phyloP scores from a whole-genome alignment of 1,140 invertebrate species.

The Hirudo medicinalis region DNA sequence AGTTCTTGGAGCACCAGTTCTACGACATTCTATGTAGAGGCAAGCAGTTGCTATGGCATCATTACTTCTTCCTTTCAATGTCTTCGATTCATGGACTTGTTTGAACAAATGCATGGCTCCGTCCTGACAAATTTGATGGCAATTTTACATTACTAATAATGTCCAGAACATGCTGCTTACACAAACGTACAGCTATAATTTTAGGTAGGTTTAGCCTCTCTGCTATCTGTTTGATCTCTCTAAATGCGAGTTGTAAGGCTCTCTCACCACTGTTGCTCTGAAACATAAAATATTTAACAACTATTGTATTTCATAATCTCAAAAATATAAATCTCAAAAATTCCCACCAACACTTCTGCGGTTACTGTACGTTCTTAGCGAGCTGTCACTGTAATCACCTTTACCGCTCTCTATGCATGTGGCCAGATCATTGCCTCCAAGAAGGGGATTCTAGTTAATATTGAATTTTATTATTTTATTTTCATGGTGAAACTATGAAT shows the following conservation, averaged over 20 bases:
- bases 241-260: slow-evolving; percentile 83
- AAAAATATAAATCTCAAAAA: no score
- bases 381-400: not conserved
- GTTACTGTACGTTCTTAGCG: slow-evolving; percentile 69
- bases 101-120: slow-evolving; percentile 91
- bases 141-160: not conserved
- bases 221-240: slow-evolving; percentile 92
- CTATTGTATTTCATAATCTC: no score
- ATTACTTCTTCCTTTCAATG: slow-evolving; percentile 81
- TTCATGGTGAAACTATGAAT: no score
- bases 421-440: slow-evolving; percentile 60
- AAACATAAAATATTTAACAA: slow-evolving; percentile 13
- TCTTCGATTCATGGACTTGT: slow-evolving; percentile 87
- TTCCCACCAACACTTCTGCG: slow-evolving; percentile 55
- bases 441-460: slow-evolving; percentile 85
- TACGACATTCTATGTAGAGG: slow-evolving; percentile 94
- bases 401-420: slow-evolving; percentile 70
- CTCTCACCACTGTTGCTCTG: slow-evolving; percentile 52
- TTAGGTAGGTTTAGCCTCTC: slow-evolving; percentile 91
- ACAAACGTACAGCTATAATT: slow-evolving; percentile 34
- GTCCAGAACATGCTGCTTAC: not conserved
- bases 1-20: slow-evolving; percentile 93
- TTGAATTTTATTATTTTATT: slow-evolving; percentile 70
- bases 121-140: slow-evolving; percentile 46
- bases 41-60: slow-evolving; percentile 97